These are phyloP conservation scores for Gallinago paraguaiae DNA, from an alignment of 2,113 vertebrate genomes.

Conservation along the genomic window DNA sequence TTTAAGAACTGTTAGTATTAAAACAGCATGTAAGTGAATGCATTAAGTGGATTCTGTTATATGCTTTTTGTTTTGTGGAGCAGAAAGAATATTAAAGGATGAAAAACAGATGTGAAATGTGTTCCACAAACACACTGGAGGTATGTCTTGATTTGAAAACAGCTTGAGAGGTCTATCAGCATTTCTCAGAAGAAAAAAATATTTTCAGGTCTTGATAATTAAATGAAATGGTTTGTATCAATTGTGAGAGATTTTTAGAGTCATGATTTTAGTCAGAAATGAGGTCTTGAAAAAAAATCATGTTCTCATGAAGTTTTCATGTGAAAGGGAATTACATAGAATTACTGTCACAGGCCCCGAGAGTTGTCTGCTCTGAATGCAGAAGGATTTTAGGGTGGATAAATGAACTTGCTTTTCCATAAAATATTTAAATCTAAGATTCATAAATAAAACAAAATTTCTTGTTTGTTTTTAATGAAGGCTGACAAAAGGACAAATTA, in stretches of 20 bases:
- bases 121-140: background rate
- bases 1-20: background rate
- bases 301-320: background rate
- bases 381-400: background rate
- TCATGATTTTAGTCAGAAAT: background rate
- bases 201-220: background rate
- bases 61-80: background rate
- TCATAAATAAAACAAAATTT: background rate
- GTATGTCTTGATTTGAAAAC: background rate
- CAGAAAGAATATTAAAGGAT: background rate
- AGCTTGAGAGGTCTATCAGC: background rate
- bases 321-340: background rate
- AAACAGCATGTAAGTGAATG: background rate
- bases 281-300: background rate
- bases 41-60: background rate
- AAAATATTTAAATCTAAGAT: background rate
- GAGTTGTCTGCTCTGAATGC: background rate
- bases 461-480: background rate
- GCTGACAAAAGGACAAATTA: background rate
- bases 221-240: background rate
- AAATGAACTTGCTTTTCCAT: background rate
- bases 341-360: background rate
- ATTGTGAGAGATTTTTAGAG: background rate
- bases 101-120: background rate
- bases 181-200: background rate